Evolutionary conservation across 2,113 vertebrate species (phyloP).

Genomic region (Rhombomys opimus): DNA sequence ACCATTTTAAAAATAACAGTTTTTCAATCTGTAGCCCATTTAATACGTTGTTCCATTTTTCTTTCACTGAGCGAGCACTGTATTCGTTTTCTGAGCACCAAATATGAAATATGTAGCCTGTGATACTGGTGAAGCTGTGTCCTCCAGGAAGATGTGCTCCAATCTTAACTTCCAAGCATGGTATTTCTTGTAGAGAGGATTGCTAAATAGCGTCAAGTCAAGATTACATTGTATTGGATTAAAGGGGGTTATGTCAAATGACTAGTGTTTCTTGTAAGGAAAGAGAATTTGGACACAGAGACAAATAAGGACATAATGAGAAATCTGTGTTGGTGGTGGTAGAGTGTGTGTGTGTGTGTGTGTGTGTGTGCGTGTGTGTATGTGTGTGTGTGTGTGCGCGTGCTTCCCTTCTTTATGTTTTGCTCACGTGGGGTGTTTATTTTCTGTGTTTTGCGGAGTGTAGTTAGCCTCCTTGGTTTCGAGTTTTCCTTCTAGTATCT

Average conservation of each 20-base stretch:
- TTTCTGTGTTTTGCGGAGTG: too few species aligned
- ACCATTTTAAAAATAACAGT: neutral
- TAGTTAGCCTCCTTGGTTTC: too few species aligned
- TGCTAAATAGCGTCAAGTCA: neutral
- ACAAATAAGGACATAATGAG: neutral
- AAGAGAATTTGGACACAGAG: neutral
- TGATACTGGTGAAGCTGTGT: neutral
- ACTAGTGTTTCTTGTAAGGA: neutral
- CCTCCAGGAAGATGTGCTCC: neutral
- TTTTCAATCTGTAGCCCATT: neutral
- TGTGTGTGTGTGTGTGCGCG: too few species aligned
- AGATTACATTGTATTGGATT: neutral
- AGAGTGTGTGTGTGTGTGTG: too few species aligned
- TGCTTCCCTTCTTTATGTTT: too few species aligned
- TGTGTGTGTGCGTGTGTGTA: too few species aligned
- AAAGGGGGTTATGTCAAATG: neutral
- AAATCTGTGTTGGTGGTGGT: neutral
- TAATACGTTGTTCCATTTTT: neutral
- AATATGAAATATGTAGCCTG: neutral
- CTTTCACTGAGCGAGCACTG: neutral
- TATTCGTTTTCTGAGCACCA: neutral
- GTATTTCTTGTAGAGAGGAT: neutral
- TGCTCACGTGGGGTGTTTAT: too few species aligned
- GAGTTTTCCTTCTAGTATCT: too few species aligned
- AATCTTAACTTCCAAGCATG: too few species aligned